Percentiles rank a stretch among this genome's conserved stretches.
These are phyloP conservation scores for Epinephelus coioides DNA, from an alignment of 2,797 vertebrate species.

Conservation along the genomic window DNA sequence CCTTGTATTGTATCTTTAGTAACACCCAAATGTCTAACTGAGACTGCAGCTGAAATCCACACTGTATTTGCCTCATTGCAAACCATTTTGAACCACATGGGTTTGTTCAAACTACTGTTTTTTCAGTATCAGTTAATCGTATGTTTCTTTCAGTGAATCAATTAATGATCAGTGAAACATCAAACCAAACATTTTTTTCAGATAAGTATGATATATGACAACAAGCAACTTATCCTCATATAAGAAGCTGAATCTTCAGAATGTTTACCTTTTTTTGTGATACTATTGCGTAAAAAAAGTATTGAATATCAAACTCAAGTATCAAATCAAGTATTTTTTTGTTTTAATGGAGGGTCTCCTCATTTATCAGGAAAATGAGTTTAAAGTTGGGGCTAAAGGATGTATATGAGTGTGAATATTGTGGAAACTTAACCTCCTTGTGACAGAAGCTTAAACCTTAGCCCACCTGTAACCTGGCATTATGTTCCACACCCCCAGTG, in stretches of 20 bases:
- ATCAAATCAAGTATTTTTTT: no score
- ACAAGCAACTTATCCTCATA: background rate
- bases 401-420: background rate
- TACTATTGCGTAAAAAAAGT: no score
- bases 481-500: constrained; percentile 20
- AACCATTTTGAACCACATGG: background rate
- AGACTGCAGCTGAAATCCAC: background rate
- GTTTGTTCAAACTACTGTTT: background rate
- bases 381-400: background rate
- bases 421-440: background rate
- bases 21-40: background rate
- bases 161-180: background rate
- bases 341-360: no score
- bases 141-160: background rate
- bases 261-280: background rate
- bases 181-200: background rate
- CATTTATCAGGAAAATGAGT: background rate
- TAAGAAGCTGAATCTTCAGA: background rate
- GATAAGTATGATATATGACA: background rate
- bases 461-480: constrained; percentile 16
- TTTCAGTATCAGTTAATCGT: background rate
- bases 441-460: constrained; percentile 7
- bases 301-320: no score
- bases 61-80: constrained; percentile 1
- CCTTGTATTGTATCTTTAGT: background rate